Evolutionary conservation across 2,797 vertebrate genomes (phyloP), one percentile per base, ranked within the genome.

Genomic region (Acanthurus leucopareius): DNA sequence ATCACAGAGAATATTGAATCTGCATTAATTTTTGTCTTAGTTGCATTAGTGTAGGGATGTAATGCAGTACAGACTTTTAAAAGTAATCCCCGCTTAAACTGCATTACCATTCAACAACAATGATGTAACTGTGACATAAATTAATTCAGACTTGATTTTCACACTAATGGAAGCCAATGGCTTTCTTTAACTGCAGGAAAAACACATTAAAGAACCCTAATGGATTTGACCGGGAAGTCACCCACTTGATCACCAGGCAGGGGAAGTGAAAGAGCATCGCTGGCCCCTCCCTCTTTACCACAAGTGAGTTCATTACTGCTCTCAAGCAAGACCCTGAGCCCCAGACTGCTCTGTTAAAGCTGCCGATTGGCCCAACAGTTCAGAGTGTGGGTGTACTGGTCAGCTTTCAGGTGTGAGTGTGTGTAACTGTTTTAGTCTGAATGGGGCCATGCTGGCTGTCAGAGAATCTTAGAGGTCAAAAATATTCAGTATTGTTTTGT

Each of bases 81-180:
- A 65, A 58, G 32, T 10, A 69, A 32, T 32, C 28, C 28, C 28
- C 57, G 14, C 25, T 48, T 32, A 25, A 71, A 64, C 20, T 57
- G 32, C 64, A 57, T 59, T 67, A 73, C 20, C 15, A 44, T 49
- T 51, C 28, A 32, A 32, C 40, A 1, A 10, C 70, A 42, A 54
- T 73, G 53, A 64, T 76, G 70, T 53, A 19, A 52, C 17, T 22
- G 3, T 69, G 9, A 53, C 13, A 45, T 69, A 25, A 60, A 77
- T 75, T 13, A 35, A 73, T 67, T 22, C 73, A 76, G 64, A 66
- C 42, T 77, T 66, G 49, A 75, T 67, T 38, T 49, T 48, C 47
- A 14, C 3, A 2, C 48, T 73, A 72, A 83, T 78, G 56, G 60
- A 75, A 56, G 57, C 32, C 49, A 75, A 54, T 54, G 58, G 58